Evolutionary conservation across 2,888 invertebrate species (phyloP), one percentile per base, ranked within the genome.

Genomic region (Dascillus cervinus): DNA sequence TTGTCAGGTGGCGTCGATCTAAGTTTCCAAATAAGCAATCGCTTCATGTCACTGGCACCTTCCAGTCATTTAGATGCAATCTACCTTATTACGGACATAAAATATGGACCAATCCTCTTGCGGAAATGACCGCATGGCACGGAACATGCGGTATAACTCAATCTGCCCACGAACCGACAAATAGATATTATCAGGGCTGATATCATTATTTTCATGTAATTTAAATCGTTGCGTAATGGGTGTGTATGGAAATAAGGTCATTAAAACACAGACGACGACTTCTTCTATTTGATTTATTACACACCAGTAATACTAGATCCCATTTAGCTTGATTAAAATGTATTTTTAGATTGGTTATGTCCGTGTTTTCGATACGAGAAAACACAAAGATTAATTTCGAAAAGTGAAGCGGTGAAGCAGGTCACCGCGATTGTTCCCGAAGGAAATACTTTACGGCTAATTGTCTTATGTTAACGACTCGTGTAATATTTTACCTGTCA

Each of bases 181-280:
- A 52, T 44, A 55, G 55, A 56, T 54, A 50, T 47, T 50, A 52
- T 52, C 49, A 33, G 26, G 34, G 36, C 46, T 49, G 49, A 54
- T 52, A 50, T 52, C 53, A 54, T 56, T 57, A 57, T 56, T 54
- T 55, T 52, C 52, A 44, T 53, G 53, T 57, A 54, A 57, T 56
- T 56, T 55, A 53, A 56, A 52, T 52, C 47, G 52, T 56, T 57
- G 46, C 51, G 50, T 55, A 56, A 56, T 53, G 51, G 52, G 47
- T 51, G 50, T 44, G 43, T 55, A 57, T 57, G 56, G 53, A 55
- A 55, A 57, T 57, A 45, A 46, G 50, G 47, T 46, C 50, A 51
- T 53, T 55, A 53, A 50, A 47, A 44, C 47, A 48, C 35, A 45
- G 46, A 48, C 46, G 48, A 40, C 46, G n/a, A n/a, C n/a, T n/a